Conservation (phyloP, 2,797 vertebrate species). For the Typhlichthys eigenmanni region DNA sequence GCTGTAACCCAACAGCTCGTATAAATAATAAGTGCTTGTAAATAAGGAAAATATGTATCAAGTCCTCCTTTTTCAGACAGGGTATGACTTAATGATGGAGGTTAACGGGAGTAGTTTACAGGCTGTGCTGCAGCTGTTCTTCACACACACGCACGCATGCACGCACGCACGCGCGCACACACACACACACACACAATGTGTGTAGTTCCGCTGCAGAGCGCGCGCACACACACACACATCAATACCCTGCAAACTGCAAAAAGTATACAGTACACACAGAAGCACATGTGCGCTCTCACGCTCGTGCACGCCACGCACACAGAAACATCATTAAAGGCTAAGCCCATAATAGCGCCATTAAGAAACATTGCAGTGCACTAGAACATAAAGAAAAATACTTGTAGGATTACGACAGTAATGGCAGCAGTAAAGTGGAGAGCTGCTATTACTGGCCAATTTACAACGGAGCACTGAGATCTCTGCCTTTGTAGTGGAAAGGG, state of each 20-base stretch:
- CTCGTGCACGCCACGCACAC: background rate
- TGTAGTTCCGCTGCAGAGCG: background rate
- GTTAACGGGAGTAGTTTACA: slow-evolving; percentile 28
- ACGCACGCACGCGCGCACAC: slow-evolving; percentile 11
- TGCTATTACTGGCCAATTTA: slow-evolving; percentile 59
- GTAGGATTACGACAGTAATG: slow-evolving; percentile 61
- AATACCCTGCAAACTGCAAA: background rate
- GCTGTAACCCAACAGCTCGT: slow-evolving; percentile 52
- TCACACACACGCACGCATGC: background rate
- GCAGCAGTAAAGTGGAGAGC: slow-evolving; percentile 57
- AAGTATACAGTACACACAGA: background rate
- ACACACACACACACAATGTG: slow-evolving; percentile 4
- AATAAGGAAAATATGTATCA: slow-evolving; percentile 50
- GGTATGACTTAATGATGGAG: slow-evolving; percentile 48
- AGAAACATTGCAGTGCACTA: slow-evolving; percentile 47
- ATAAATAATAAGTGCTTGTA: slow-evolving; percentile 41
- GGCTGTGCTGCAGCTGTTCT: slow-evolving; percentile 38
- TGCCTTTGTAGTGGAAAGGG: slow-evolving; percentile 26
- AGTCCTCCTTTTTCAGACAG: slow-evolving; percentile 36
- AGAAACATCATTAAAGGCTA: slow-evolving; percentile 40
- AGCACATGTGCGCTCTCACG: background rate
- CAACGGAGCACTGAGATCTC: slow-evolving; percentile 47
- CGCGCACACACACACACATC: background rate
- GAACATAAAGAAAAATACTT: slow-evolving; percentile 60
- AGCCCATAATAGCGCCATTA: slow-evolving; percentile 54